Evolutionary conservation across 2,888 invertebrate genomes (phyloP).

Genomic region (Deilephila elpenor): DNA sequence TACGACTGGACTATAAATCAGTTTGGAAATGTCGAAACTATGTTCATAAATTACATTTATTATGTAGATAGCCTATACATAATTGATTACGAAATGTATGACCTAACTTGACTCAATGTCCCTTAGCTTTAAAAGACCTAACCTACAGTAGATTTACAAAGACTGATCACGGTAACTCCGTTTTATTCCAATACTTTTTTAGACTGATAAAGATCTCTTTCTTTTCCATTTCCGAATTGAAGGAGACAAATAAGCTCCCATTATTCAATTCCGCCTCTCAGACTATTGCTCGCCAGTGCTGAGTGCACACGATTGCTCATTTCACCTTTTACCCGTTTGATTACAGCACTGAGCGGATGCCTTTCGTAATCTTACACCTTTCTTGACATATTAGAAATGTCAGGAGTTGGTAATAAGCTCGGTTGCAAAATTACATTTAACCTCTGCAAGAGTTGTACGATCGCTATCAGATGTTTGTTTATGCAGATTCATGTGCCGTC

Average conservation of each 20-base stretch:
- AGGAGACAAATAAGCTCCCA: constrained; percentile 63
- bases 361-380: constrained; percentile 27
- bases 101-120: too few relatives aligned
- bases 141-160: neutral
- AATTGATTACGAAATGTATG: too few relatives aligned
- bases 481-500: neutral
- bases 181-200: neutral
- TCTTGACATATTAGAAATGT: constrained; percentile 27
- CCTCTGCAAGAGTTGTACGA: neutral
- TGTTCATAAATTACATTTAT: too few relatives aligned
- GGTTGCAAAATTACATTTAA: constrained; percentile 22
- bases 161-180: neutral
- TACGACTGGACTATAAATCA: too few relatives aligned
- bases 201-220: neutral
- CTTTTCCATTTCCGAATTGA: constrained; percentile 38
- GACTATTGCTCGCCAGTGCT: constrained; percentile 57
- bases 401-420: constrained; percentile 25
- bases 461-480: neutral
- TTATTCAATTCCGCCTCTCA: constrained; percentile 62
- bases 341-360: constrained; percentile 23
- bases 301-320: constrained; percentile 53
- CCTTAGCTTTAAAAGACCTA: neutral
- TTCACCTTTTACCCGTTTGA: constrained; percentile 45
- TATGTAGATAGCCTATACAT: too few relatives aligned
- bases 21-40: too few relatives aligned